These are phyloP conservation scores for Stictonetta naevosa DNA, from an alignment of 2,113 vertebrate genomes.

Conservation along the genomic window DNA sequence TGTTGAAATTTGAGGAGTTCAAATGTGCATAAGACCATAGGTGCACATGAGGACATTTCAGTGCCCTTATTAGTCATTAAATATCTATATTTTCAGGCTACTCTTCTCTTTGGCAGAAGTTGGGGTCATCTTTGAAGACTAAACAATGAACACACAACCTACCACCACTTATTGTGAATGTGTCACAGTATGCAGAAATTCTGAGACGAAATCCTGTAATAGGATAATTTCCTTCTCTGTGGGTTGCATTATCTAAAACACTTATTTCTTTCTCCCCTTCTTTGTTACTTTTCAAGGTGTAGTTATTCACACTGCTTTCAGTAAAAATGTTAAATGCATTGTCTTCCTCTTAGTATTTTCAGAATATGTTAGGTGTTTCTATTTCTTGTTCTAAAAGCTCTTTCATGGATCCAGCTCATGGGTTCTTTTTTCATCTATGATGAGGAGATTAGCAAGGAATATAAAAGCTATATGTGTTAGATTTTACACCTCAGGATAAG, in stretches of 20 bases:
- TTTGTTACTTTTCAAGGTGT: background rate
- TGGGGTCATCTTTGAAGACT: background rate
- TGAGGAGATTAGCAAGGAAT: constrained; percentile 30
- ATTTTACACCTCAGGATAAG: background rate
- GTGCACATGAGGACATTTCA: background rate
- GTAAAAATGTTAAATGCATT: background rate
- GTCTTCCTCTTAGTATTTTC: background rate
- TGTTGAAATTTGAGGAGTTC: background rate
- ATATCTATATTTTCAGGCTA: background rate
- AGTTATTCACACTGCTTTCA: background rate
- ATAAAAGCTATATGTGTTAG: background rate
- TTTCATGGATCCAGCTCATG: background rate
- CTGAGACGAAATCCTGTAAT: constrained; percentile 32
- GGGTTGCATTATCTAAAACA: constrained; percentile 2
- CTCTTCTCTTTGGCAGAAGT: background rate
- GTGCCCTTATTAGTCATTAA: background rate
- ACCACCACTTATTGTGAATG: background rate
- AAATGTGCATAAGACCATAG: background rate
- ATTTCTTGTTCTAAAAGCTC: constrained; percentile 3
- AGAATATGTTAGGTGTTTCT: background rate
- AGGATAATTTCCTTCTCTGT: constrained; percentile 47
- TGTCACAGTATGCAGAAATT: background rate
- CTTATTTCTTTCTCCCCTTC: background rate
- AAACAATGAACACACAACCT: background rate
- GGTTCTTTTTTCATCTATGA: background rate